Evolutionary conservation across 1,140 invertebrate genomes (phyloP), one percentile per base, ranked within the genome.

Genomic region (Rhyzopertha dominica): DNA sequence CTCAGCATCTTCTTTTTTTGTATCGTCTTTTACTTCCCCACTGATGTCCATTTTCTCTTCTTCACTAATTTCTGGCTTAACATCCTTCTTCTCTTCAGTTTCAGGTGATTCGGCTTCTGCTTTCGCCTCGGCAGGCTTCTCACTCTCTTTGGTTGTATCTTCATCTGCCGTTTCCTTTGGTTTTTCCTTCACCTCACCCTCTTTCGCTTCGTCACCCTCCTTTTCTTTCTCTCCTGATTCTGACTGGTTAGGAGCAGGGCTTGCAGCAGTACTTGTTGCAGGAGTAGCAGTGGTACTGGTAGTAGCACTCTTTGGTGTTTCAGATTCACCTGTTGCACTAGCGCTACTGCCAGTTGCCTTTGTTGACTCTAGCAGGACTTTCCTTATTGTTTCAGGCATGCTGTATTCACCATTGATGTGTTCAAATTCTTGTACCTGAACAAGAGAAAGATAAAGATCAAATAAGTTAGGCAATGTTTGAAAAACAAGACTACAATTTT

Each of bases 401-500:
- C 93, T 97, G 66, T 95, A 95, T 53, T 91, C 90, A 0, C 96
- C 96, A 67, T 99, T 99, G 39, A 98, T 96, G 54, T 89, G 83
- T 67, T 99, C 96, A 68, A 99, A 99, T 61, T 99, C 96, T 69
- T 97, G 91, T 19, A 96, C 80, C 77, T 72, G 31, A n/a, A 40
- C 9, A 4, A 36, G 24, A 8, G 10, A 10, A 35, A 10, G 18
- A 16, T 10, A 13, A 35, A 35, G 5, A 35, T 4, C 12, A n/a
- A n/a, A n/a, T n/a, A n/a, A n/a, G n/a, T n/a, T n/a, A n/a, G n/a
- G n/a, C n/a, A n/a, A n/a, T n/a, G n/a, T n/a, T n/a, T n/a, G n/a
- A n/a, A n/a, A n/a, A n/a, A n/a, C n/a, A n/a, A n/a, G n/a, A n/a
- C n/a, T n/a, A n/a, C n/a, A n/a, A n/a, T n/a, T n/a, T n/a, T n/a